Evolutionary conservation across 2,113 vertebrate genomes (phyloP), one percentile per base, ranked within the genome.

Genomic region (Fulica atra): DNA sequence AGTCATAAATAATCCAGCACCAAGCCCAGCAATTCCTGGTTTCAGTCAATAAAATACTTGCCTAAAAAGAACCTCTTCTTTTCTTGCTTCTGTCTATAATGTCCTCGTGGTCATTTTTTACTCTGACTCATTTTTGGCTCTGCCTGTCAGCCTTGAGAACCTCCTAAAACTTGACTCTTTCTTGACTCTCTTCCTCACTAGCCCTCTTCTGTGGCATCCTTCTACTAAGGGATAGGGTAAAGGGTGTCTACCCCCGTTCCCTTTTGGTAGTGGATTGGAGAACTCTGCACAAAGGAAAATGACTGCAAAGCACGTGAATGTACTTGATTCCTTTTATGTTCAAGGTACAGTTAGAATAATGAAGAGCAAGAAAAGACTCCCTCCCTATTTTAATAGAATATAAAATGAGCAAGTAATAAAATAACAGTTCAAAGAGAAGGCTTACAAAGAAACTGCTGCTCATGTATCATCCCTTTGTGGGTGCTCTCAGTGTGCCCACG

Each of bases 241-340:
- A 60, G 16, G 7, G 19, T 5, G 31, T 50, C 24, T 19, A 10
- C 13, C 20, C 35, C n/a, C 15, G 3, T 16, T 56, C 9, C 12
- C n/a, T 68, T 16, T 26, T 6, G 46, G 64, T 33, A 42, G 21
- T 2, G 19, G 65, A 6, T 0, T 10, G 36, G 24, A 78, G 65
- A 74, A 9, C n/a, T 10, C 17, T 8, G 4, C 16, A 9, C 3
- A 16, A 15, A 48, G 29, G 50, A 54, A 24, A 54, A 31, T 5
- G 50, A 28, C 0, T 1, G 15, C 15, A 8, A 64, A 70, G 50
- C 4, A 36, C 1, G 1, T 11, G 25, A 11, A 79, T 60, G 31
- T 14, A 31, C 38, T 65, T 4, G 0, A 7, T n/a, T 63, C 28
- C 31, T 64, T 60, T 50, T 21, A 29, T 5, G 38, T 56, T 17